Evolutionary conservation across 2,888 invertebrate genomes (phyloP).

Genomic region (Hemaris fuciformis): DNA sequence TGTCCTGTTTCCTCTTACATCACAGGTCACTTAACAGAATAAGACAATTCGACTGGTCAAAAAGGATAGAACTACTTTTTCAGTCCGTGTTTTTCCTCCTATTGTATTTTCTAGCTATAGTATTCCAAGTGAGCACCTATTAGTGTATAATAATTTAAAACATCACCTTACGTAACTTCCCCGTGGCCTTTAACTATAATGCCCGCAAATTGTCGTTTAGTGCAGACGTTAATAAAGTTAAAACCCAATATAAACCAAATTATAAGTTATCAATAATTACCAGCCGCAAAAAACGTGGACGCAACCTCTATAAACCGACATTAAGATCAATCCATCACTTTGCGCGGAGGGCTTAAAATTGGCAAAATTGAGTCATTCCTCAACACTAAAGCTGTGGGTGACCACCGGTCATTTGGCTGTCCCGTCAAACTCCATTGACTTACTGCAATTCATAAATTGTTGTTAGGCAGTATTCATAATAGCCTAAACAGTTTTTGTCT

Average conservation of each 20-base stretch:
- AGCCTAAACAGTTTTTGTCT: neutral
- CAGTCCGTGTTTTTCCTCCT: no score
- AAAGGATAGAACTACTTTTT: no score
- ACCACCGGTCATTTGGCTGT: constrained; percentile 24
- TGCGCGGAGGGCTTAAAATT: constrained; percentile 39
- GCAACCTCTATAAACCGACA: constrained; percentile 20
- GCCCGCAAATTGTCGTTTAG: constrained; percentile 5
- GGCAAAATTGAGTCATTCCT: constrained; percentile 55
- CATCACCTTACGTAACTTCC: neutral
- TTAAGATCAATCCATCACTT: constrained; percentile 51
- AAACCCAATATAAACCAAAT: constrained; percentile 9
- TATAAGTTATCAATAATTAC: constrained; percentile 10
- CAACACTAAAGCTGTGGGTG: constrained; percentile 39
- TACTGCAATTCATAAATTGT: constrained; percentile 26
- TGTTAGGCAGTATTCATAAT: neutral
- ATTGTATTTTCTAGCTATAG: no score
- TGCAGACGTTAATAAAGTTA: constrained; percentile 8
- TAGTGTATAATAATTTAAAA: neutral
- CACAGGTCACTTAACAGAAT: no score
- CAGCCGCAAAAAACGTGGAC: constrained; percentile 9
- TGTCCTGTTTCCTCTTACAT: no score
- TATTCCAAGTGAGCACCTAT: no score
- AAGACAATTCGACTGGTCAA: no score
- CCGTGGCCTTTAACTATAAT: constrained; percentile 3
- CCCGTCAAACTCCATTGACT: constrained; percentile 36